These are phyloP conservation scores for Troides helena DNA, from an alignment of 2,888 invertebrate species.

Conservation along the genomic window DNA sequence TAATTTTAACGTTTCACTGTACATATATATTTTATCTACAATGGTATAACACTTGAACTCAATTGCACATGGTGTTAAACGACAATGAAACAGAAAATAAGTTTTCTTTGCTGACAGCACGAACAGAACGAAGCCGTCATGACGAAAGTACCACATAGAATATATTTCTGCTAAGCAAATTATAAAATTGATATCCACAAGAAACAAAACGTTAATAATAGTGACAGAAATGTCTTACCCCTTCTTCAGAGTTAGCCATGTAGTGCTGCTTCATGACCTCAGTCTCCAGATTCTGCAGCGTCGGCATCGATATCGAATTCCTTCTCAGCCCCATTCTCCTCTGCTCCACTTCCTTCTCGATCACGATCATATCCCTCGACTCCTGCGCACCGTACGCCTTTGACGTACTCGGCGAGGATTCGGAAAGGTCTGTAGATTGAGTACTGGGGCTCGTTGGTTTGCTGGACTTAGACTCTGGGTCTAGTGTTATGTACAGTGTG, in stretches of 20 bases:
- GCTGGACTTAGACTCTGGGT: constrained; percentile 56
- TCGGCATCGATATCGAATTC: constrained; percentile 88
- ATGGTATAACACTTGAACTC: too few relatives aligned
- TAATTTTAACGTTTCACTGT: too few relatives aligned
- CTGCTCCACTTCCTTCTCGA: constrained; percentile 51
- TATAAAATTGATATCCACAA: too few relatives aligned
- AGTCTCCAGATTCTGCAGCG: constrained; percentile 83
- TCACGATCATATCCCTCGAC: constrained; percentile 53
- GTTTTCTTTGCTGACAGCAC: too few relatives aligned
- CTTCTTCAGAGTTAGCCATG: constrained; percentile 54
- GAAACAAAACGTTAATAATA: too few relatives aligned
- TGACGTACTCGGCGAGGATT: constrained; percentile 50
- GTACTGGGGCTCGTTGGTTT: constrained; percentile 49
- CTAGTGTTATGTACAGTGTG: constrained; percentile 69
- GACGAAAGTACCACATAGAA: too few relatives aligned
- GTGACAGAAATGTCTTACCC: constrained; percentile 49
- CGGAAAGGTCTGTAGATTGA: constrained; percentile 50
- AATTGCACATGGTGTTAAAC: too few relatives aligned
- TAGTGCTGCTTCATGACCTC: constrained; percentile 77
- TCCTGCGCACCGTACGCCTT: constrained; percentile 55
- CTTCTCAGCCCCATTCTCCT: constrained; percentile 74
- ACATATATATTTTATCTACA: too few relatives aligned
- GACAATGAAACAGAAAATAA: too few relatives aligned
- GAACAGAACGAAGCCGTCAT: too few relatives aligned
- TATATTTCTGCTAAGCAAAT: too few relatives aligned